Conservation (phyloP, 1,140 invertebrate genomes). For the Marisa cornuarietis region DNA sequence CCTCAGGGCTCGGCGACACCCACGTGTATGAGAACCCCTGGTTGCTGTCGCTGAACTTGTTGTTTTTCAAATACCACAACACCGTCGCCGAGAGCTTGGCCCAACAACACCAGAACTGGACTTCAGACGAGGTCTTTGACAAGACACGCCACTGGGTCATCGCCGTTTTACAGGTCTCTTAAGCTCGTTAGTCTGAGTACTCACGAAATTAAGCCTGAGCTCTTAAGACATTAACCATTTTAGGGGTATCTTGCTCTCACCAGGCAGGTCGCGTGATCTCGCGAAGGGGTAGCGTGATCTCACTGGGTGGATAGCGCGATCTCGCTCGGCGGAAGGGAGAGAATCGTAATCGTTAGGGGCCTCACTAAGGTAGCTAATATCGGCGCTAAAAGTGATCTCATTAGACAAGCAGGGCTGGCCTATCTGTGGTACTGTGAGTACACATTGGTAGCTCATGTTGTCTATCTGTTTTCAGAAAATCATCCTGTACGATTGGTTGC, state of each 20-base stretch:
- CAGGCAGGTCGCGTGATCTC: too few species aligned
- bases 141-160: conserved; percentile 87
- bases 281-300: too few species aligned
- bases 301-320: too few species aligned
- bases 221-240: too few species aligned
- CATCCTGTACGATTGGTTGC: conserved; percentile 96
- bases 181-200: too few species aligned
- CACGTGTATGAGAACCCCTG: conserved; percentile 98
- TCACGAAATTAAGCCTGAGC: too few species aligned
- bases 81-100: conserved; percentile 79
- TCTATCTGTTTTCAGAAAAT: conserved; percentile 81
- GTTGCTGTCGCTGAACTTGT: conserved; percentile 88
- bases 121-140: conserved; percentile 95
- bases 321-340: too few species aligned
- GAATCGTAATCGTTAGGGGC: too few species aligned
- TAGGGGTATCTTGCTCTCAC: too few species aligned
- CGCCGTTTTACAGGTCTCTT: conserved; percentile 86
- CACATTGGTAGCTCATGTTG: not conserved
- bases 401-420: too few species aligned
- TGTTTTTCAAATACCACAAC: conserved; percentile 98
- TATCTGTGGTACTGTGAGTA: not conserved
- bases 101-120: conserved; percentile 78
- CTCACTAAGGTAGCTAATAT: too few species aligned
- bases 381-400: too few species aligned
- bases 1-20: conserved; percentile 92